These are phyloP conservation scores for Acrocyrtus sp. DNA, from an alignment of 2,888 invertebrate species.

Conservation along the genomic window DNA sequence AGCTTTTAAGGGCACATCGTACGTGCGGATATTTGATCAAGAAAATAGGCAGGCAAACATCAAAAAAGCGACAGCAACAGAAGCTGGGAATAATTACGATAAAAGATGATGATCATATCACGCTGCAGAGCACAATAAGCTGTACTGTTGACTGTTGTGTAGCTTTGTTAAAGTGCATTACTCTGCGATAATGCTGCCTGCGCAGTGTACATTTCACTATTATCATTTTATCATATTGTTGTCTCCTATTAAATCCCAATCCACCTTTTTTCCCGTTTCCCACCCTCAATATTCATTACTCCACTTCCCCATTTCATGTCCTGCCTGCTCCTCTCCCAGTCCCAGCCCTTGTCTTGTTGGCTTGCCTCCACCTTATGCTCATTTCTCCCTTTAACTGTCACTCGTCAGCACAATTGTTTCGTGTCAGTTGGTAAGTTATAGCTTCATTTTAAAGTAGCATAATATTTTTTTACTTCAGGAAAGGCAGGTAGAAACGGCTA, in stretches of 20 bases:
- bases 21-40: neutral
- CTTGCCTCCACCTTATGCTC: neutral
- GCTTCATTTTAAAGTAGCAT: neutral
- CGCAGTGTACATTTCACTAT: conserved; percentile 17
- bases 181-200: neutral
- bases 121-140: no score
- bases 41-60: neutral
- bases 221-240: conserved; percentile 18
- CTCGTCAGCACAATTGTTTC: neutral
- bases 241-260: conserved; percentile 37
- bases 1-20: neutral
- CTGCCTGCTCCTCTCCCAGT: conserved; percentile 1
- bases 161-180: neutral
- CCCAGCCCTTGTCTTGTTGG: neutral
- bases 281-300: conserved; percentile 51
- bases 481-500: neutral
- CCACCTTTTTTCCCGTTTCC: conserved; percentile 49
- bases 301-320: conserved; percentile 45
- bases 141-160: no score
- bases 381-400: neutral
- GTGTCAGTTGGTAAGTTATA: neutral
- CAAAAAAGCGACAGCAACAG: neutral
- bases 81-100: neutral
- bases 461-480: neutral
- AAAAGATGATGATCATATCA: conserved; percentile 6